A percentile compares a stretch with the other conserved stretches of the same genome.
phyloP scores from a whole-genome alignment of 30 jellyfish, hydroid and myxozoan genomes.

The Euphysa ruthae region DNA sequence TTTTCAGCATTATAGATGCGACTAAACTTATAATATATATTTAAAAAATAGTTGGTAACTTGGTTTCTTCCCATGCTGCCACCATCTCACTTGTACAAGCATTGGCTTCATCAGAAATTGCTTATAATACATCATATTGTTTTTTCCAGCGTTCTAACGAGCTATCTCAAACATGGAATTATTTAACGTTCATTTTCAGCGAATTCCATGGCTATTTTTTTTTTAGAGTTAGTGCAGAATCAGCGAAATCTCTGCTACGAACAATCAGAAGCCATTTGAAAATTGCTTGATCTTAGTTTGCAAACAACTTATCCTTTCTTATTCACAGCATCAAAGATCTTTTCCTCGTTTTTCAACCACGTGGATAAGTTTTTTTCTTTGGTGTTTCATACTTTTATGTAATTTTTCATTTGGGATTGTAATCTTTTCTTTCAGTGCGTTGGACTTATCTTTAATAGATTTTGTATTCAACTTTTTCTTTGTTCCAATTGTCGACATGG shows the following conservation, averaged over 20 bases:
- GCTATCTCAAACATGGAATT: not conserved
- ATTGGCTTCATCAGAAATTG: not conserved
- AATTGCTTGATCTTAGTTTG: not conserved
- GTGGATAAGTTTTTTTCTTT: conserved; percentile 1
- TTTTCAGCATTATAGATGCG: no score
- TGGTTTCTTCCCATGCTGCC: conserved; percentile 1
- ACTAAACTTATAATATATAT: no score
- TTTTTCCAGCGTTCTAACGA: not conserved
- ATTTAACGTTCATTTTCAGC: not conserved
- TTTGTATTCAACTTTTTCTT: not conserved
- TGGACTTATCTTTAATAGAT: not conserved
- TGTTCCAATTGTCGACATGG: not conserved
- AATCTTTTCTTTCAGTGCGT: not conserved
- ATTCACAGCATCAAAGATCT: conserved; percentile 1
- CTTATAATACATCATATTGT: no score
- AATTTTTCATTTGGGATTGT: not conserved
- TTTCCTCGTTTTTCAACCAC: not conserved
- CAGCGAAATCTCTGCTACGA: not conserved
- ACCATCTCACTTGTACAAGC: not conserved
- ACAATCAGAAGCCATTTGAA: not conserved
- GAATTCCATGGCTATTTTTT: not conserved
- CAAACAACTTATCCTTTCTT: not conserved
- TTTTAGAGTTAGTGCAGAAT: not conserved
- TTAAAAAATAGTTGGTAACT: not conserved
- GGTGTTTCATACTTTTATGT: not conserved